Base-by-base conservation (phyloP, 30 jellyfish, hydroid and myxozoan genomes). In the Mastigias papua region DNA sequence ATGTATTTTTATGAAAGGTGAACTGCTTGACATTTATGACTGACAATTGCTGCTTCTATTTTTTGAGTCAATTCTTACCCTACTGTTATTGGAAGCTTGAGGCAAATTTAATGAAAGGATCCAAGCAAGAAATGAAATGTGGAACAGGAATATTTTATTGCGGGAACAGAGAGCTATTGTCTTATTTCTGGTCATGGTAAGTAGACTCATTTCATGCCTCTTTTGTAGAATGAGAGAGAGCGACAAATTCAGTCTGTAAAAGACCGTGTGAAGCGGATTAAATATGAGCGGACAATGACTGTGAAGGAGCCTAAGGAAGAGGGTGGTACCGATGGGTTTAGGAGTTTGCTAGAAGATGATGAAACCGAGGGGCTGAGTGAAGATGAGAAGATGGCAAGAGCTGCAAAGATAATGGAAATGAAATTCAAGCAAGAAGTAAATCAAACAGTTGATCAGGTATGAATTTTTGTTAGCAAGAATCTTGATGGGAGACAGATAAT, bases 211-310 rank as follows among this genome's bases (percentile, higher is more conserved):
- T n/a, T n/a, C n/a, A n/a, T n/a, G n/a, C n/a, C n/a, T n/a, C 31
- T 21, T 63, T 46, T 78, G 17, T 48, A 93, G 98, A 76, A 65
- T 63, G 99, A 94, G 30, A 89, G 99, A 32, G 97, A 94, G 32
- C 82, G 99, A 1, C 99, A 94, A 65, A 94, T 94, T 17, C 92
- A 73, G 34, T 80, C 86, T 34, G 77, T 94, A 6, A 93, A 95
- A 19, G 97, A 94, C 37, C 93, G 99, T 32, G 99, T 94, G 11
- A 73, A 76, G 29, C 94, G 99, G 26, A 89, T 94, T 54, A 94
- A 90, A 62, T 62, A 90, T 46, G 97, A 89, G 65, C 84, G 97
- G 27, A 89, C 95, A 2, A 66, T 89, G 86, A 86, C 93, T 16
- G 77, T 78, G 88, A 94, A 85, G 79, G 97, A 94, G 88, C 92